Percentiles rank a stretch among this genome's conserved stretches.
phyloP scores from a whole-genome alignment of 2,113 vertebrate genomes.

The Colinus virginianus region DNA sequence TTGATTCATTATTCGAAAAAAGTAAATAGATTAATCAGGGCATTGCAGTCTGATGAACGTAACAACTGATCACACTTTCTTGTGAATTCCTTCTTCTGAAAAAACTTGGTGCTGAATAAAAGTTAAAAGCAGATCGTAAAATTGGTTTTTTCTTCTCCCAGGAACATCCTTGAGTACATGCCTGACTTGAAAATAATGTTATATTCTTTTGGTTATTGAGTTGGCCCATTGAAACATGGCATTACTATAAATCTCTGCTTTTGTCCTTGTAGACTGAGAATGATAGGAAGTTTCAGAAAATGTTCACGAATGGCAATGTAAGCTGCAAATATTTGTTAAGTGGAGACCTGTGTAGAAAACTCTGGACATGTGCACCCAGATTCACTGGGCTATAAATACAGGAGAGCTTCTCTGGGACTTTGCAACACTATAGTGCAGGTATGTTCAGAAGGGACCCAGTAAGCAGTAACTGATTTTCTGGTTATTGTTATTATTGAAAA shows the following conservation, averaged over 20 bases:
- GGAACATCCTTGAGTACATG: fast-evolving
- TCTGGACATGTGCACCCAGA: neutral
- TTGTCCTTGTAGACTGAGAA: neutral
- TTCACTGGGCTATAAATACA: neutral
- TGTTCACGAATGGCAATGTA: neutral
- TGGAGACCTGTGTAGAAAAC: neutral
- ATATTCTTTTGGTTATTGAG: neutral
- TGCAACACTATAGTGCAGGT: neutral
- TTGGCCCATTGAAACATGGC: neutral
- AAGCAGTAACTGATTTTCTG: neutral
- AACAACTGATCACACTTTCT: neutral
- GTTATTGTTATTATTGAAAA: neutral
- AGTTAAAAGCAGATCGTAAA: neutral
- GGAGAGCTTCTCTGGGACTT: neutral
- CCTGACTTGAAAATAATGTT: neutral
- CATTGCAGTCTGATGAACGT: neutral
- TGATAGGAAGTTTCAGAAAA: neutral
- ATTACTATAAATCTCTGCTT: neutral
- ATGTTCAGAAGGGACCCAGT: neutral
- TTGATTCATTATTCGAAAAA: neutral
- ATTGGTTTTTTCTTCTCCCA: neutral
- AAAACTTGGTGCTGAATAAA: neutral
- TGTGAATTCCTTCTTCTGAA: neutral
- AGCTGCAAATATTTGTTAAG: neutral
- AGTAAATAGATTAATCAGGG: neutral